A percentile compares a stretch with the other conserved stretches of the same genome.
Conservation (phyloP, 2,113 vertebrate genomes). For the Andinoacara biseriatus region DNA sequence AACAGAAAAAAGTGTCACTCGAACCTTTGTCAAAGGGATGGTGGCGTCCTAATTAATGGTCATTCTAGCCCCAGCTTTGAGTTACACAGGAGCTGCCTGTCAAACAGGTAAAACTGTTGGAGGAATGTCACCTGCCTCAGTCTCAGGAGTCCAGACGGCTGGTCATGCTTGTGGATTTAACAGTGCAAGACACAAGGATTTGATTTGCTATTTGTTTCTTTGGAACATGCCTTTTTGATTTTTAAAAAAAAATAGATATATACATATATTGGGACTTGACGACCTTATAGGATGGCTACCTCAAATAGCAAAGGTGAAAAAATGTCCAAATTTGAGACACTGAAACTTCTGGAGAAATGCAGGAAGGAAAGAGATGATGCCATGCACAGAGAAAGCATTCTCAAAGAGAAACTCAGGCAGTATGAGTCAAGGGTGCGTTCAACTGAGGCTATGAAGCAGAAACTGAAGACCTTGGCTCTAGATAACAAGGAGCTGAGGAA, state of each 20-base stretch:
- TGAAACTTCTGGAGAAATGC: slow-evolving; percentile 82
- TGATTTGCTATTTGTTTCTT: neutral
- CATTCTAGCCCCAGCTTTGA: slow-evolving; percentile 84
- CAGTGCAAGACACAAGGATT: slow-evolving; percentile 17
- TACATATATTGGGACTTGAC: slow-evolving; percentile 2
- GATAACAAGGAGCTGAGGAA: slow-evolving; percentile 83
- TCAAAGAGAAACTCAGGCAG: slow-evolving; percentile 79
- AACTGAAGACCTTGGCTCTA: slow-evolving; percentile 74
- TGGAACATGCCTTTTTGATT: slow-evolving; percentile 6
- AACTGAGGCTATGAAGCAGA: slow-evolving; percentile 79
- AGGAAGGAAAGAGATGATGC: slow-evolving; percentile 83
- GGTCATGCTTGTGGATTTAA: slow-evolving; percentile 45
- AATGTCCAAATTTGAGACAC: slow-evolving; percentile 78
- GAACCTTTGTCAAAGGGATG: slow-evolving; percentile 78
- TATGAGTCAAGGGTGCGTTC: slow-evolving; percentile 75
- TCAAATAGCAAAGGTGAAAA: slow-evolving; percentile 72
- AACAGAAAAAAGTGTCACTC: slow-evolving; percentile 75
- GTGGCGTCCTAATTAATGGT: slow-evolving; percentile 83
- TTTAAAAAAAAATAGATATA: neutral
- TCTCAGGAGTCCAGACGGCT: slow-evolving; percentile 18
- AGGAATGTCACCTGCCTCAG: slow-evolving; percentile 66
- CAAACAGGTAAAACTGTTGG: slow-evolving; percentile 63
- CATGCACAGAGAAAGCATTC: slow-evolving; percentile 72
- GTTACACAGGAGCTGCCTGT: slow-evolving; percentile 75
- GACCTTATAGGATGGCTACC: slow-evolving; percentile 64